Evolutionary conservation across 2,888 invertebrate genomes (phyloP).

Genomic region (Cyclophora albipunctata): DNA sequence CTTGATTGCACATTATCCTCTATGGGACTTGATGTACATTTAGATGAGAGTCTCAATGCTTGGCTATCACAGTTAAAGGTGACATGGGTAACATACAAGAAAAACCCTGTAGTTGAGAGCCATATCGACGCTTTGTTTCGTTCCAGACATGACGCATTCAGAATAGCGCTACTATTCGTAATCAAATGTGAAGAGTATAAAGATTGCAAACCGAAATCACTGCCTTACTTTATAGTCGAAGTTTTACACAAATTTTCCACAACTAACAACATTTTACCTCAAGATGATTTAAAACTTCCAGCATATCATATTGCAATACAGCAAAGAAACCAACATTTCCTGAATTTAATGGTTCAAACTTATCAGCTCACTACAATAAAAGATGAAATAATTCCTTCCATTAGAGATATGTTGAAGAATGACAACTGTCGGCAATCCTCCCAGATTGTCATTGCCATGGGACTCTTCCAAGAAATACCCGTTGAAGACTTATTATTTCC

Average conservation of each 20-base stretch:
- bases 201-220: conserved; percentile 77
- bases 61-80: conserved; percentile 63
- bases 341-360: conserved; percentile 77
- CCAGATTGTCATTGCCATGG: conserved; percentile 79
- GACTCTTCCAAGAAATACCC: conserved; percentile 79
- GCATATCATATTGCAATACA: conserved; percentile 82
- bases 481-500: conserved; percentile 85
- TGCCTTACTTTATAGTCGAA: conserved; percentile 78
- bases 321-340: conserved; percentile 79
- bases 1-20: conserved; percentile 53
- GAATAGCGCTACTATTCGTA: conserved; percentile 74
- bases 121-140: conserved; percentile 66
- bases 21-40: conserved; percentile 55
- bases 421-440: conserved; percentile 84
- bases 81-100: conserved; percentile 73
- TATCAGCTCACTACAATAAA: conserved; percentile 79
- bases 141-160: conserved; percentile 74
- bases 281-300: conserved; percentile 77
- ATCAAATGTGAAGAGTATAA: conserved; percentile 78
- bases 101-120: conserved; percentile 65
- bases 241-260: conserved; percentile 72
- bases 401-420: conserved; percentile 69
- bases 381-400: conserved; percentile 76
- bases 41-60: conserved; percentile 45
- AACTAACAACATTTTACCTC: conserved; percentile 45